Base-by-base conservation (phyloP, 2,113 vertebrate genomes). In the Regulus satrapa region DNA sequence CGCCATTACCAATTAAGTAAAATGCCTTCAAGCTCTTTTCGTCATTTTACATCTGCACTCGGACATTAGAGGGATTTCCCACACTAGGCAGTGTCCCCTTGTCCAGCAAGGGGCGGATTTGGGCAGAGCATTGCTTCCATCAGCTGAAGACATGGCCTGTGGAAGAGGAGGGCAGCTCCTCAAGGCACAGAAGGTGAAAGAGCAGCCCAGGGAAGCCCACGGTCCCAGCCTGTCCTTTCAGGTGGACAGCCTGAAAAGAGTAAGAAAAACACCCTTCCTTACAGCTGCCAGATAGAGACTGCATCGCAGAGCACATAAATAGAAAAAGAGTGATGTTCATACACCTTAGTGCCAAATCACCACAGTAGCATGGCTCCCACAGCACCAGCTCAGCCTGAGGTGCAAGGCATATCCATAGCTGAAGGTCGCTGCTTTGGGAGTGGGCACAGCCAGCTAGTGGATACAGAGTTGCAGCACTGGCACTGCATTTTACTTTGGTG, bases 301-400 rank as follows among this genome's bases (percentile, higher is more conserved):
- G 15, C 20, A 20, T 29, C 48, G 16, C 69, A 73, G 34, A 17
- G 1, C 25, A 58, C 54, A 24, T 10, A 61, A 69, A 67, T 1
- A 20, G 68, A 48, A n/a, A 25, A 41, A 41, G 32, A 63, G 63
- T 12, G 31, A 23, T 0, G 0, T 78, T 55, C 68, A 18, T 52
- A 15, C 3, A 29, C 52, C 19, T 78, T 18, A 28, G 19, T 17
- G 46, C 52, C 16, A 2, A 76, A 58, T 46, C 58, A 11, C 31
- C 74, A 36, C 49, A 19, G 18, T 8, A 26, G 6, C 8, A 15
- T 5, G 1, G 62, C 36, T 72, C 3, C 0, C 4, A 2, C 1
- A n/a, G 29, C 48, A 17, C 15, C 32, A 55, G 55, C 80, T 25
- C 46, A 36, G 26, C 31, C 68, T 14, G 40, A 36, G 12, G n/a